phyloP scores from a whole-genome alignment of 2,888 invertebrate genomes.

The Amphipoea lucens region DNA sequence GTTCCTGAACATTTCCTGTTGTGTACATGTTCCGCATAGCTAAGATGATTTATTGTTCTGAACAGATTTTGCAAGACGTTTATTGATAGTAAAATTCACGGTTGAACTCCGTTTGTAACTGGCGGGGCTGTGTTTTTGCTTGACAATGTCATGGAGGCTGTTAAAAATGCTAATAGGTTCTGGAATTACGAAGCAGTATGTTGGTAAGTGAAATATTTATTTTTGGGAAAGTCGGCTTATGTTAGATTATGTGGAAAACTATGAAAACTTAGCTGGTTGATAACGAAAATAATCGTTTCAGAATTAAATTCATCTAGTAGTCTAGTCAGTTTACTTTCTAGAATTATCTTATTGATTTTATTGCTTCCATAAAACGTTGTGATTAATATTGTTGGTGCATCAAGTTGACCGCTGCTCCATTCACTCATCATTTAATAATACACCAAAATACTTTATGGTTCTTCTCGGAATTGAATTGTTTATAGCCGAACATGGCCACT shows the following conservation, averaged over 20 bases:
- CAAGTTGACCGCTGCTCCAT: conserved; percentile 19
- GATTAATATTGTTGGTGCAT: conserved; percentile 11
- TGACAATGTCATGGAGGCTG: conserved; percentile 6
- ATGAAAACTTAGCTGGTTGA: background rate
- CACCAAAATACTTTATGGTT: conserved; percentile 12
- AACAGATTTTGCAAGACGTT: conserved; percentile 58
- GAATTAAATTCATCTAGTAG: background rate
- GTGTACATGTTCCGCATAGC: conserved; percentile 54
- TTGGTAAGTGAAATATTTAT: background rate
- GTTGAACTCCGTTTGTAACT: conserved; percentile 5
- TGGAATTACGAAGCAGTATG: background rate
- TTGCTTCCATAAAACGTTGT: conserved; percentile 21
- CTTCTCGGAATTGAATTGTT: conserved; percentile 1
- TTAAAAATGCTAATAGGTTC: conserved; percentile 3
- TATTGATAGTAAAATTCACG: conserved; percentile 64
- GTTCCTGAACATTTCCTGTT: conserved; percentile 43
- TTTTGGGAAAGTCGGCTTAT: background rate
- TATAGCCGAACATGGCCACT: conserved; percentile 10
- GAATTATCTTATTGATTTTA: background rate
- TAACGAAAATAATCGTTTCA: background rate
- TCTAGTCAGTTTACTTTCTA: background rate
- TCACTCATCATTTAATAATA: conserved; percentile 30
- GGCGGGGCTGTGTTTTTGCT: background rate
- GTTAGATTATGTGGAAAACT: background rate
- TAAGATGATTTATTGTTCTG: conserved; percentile 52